Conservation (phyloP, 2,888 invertebrate genomes). For the Drosophila birchii region DNA sequence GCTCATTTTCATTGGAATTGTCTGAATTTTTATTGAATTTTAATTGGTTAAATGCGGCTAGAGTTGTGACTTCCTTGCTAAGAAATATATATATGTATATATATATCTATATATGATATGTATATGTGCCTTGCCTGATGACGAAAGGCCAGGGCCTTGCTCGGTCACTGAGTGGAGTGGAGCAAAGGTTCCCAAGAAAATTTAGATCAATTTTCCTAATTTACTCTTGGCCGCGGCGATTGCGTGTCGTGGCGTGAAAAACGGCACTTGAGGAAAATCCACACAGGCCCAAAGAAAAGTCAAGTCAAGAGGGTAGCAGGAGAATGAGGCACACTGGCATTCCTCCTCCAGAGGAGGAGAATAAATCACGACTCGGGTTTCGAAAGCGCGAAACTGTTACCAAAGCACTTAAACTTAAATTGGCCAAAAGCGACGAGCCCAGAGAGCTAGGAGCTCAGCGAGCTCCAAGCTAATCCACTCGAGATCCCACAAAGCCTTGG, state of each 20-base stretch:
- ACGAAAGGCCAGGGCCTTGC: not conserved
- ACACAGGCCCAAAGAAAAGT: conserved; percentile 13
- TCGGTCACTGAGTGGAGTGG: conserved; percentile 21
- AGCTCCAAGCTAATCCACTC: conserved; percentile 25
- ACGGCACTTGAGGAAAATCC: conserved; percentile 70
- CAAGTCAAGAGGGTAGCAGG: not conserved
- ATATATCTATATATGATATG: too few relatives aligned
- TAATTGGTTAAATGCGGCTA: conserved; percentile 68
- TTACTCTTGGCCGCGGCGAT: conserved; percentile 76
- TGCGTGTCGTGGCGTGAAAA: conserved; percentile 82
- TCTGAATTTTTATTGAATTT: conserved; percentile 79
- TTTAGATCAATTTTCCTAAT: conserved; percentile 80
- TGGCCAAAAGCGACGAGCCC: conserved; percentile 72
- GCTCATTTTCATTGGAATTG: conserved; percentile 80
- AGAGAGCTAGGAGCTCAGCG: conserved; percentile 23
- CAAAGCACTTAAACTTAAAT: conserved; percentile 81
- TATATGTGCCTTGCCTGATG: conserved; percentile 6
- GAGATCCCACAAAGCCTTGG: conserved; percentile 25
- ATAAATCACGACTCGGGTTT: conserved; percentile 82
- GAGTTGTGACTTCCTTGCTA: not conserved
- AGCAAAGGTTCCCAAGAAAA: conserved; percentile 78
- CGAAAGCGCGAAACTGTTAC: conserved; percentile 82
- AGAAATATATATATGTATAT: not conserved
- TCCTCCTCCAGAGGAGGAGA: conserved; percentile 24
- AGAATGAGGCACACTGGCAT: conserved; percentile 7